Percentiles rank a stretch among this genome's conserved stretches.
Conservation (phyloP, 1,140 invertebrate species). For the Chelonus insularis region DNA sequence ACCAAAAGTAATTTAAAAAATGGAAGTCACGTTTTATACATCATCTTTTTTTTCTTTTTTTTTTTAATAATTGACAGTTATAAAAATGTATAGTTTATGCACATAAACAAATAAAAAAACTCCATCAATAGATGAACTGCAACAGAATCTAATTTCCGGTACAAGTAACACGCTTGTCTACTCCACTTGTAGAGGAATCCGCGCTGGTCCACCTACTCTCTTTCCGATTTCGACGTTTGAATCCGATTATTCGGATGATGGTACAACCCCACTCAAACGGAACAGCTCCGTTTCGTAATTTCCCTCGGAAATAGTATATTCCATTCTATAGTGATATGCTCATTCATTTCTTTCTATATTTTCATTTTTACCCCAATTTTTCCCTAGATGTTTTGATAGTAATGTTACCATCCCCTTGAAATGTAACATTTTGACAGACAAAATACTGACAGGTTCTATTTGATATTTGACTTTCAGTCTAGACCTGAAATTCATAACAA, state of each 20-base stretch:
- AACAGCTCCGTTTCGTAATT: constrained; percentile 30
- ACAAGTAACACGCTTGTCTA: constrained; percentile 9
- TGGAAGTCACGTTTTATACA: too few species aligned
- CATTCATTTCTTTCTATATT: background rate
- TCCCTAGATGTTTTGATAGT: too few species aligned
- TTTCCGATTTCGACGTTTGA: constrained; percentile 5
- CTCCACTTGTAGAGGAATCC: constrained; percentile 27
- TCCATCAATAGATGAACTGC: background rate
- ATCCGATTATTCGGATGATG: constrained; percentile 25
- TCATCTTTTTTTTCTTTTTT: too few species aligned
- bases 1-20: too few species aligned
- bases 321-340: constrained; percentile 17
- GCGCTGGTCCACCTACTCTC: constrained; percentile 28
- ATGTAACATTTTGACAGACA: too few species aligned
- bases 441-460: too few species aligned
- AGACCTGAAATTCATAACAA: too few species aligned
- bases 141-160: constrained; percentile 17
- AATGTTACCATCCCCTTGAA: too few species aligned
- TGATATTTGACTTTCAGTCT: too few species aligned
- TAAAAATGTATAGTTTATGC: too few species aligned
- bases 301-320: constrained; percentile 28
- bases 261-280: constrained; percentile 18
- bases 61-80: too few species aligned
- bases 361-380: background rate
- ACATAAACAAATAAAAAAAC: background rate